Percentiles rank a stretch among this genome's conserved stretches.
phyloP scores from a whole-genome alignment of 2,888 invertebrate species.

The Monochamus alternatus region DNA sequence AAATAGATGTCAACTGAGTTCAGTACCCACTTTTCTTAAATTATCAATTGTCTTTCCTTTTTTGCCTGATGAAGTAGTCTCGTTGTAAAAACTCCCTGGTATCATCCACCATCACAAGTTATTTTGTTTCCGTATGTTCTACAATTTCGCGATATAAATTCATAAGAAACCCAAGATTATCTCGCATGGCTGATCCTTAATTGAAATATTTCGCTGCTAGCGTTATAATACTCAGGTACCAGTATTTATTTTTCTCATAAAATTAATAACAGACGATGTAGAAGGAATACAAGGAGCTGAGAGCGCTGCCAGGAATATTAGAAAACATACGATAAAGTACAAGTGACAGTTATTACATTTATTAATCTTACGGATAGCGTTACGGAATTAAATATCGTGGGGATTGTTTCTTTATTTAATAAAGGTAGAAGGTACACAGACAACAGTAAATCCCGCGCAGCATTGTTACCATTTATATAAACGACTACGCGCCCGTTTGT shows the following conservation, averaged over 20 bases:
- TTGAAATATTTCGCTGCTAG: not conserved
- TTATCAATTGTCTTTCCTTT: too few relatives aligned
- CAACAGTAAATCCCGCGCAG: not conserved
- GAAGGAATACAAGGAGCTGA: not conserved
- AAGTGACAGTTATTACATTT: not conserved
- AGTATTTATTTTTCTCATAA: conserved; percentile 9
- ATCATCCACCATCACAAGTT: too few relatives aligned
- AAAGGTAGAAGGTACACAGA: not conserved
- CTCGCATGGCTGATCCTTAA: not conserved
- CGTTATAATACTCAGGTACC: not conserved
- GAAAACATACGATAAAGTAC: not conserved
- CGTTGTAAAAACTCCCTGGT: too few relatives aligned
- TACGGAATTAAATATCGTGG: not conserved
- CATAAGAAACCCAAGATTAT: not conserved
- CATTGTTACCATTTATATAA: too few relatives aligned
- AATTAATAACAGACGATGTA: not conserved
- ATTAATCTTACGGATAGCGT: not conserved
- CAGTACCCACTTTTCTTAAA: too few relatives aligned
- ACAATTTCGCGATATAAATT: too few relatives aligned
- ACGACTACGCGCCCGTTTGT: too few relatives aligned
- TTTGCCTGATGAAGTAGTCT: too few relatives aligned
- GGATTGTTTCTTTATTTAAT: not conserved
- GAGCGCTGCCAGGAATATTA: not conserved
- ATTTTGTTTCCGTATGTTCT: too few relatives aligned
- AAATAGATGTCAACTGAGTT: too few relatives aligned